Evolutionary conservation across 2,797 vertebrate genomes (phyloP).

Genomic region (Spondyliosoma cantharus): DNA sequence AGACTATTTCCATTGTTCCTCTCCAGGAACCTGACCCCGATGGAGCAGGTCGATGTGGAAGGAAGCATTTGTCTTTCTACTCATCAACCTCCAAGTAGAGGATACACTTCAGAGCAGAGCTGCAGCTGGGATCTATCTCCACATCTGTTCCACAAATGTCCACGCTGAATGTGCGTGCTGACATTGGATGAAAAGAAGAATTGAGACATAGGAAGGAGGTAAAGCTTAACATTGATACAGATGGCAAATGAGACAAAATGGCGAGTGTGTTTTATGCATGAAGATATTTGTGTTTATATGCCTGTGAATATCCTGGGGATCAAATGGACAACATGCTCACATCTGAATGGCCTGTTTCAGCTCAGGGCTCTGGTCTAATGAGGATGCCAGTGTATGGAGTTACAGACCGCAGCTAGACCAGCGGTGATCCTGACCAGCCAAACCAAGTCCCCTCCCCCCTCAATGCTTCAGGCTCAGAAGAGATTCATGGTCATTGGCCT

Average conservation of each 20-base stretch:
- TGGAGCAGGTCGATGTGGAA: neutral
- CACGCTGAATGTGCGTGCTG: constrained; percentile 14
- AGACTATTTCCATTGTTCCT: constrained; percentile 35
- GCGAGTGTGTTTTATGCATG: constrained; percentile 15
- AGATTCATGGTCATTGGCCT: constrained; percentile 9
- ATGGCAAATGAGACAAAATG: constrained; percentile 13
- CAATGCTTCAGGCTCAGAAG: constrained; percentile 13
- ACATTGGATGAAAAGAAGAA: constrained; percentile 9
- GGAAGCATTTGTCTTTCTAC: constrained; percentile 29
- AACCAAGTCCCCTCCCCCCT: constrained; percentile 18
- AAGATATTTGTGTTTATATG: constrained; percentile 31
- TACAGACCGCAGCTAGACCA: constrained; percentile 50
- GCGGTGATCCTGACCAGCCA: constrained; percentile 44
- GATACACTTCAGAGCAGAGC: constrained; percentile 30
- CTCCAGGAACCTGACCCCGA: constrained; percentile 32
- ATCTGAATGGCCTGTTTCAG: constrained; percentile 59
- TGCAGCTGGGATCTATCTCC: constrained; percentile 50
- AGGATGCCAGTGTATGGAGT: constrained; percentile 59
- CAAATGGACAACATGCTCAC: constrained; percentile 45
- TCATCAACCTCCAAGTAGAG: constrained; percentile 38
- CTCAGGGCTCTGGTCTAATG: constrained; percentile 67
- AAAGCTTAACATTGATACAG: constrained; percentile 3
- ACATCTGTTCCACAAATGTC: constrained; percentile 70
- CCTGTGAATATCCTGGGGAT: constrained; percentile 38
- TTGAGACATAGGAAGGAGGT: neutral